Evolutionary conservation across 2,888 invertebrate species (phyloP).

Genomic region (Drosophila neutralis): DNA sequence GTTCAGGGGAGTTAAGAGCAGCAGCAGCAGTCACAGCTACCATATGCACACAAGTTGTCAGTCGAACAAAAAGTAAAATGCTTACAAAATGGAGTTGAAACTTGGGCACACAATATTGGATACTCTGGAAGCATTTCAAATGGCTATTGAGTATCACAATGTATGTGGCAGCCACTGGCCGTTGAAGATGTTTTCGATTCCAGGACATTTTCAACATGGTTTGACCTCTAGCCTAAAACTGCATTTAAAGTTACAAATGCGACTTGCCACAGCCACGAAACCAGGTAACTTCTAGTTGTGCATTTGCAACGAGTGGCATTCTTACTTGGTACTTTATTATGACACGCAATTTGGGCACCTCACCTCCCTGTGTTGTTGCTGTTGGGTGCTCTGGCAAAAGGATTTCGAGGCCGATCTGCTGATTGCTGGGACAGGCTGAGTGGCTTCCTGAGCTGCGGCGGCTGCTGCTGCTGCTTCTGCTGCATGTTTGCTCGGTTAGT

Average conservation of each 20-base stretch:
- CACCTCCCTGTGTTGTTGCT: neutral
- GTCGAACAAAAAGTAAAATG: neutral
- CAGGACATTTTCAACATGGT: neutral
- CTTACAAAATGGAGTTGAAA: neutral
- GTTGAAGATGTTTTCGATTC: neutral
- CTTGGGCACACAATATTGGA: slow-evolving; percentile 4
- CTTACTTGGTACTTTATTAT: slow-evolving; percentile 49
- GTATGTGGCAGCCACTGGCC: neutral
- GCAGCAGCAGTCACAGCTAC: neutral
- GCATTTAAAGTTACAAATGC: neutral
- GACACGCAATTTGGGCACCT: slow-evolving; percentile 58
- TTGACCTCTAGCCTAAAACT: neutral
- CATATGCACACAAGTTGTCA: slow-evolving; percentile 33
- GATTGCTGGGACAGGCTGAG: slow-evolving; percentile 28
- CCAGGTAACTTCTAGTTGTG: neutral
- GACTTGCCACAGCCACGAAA: neutral
- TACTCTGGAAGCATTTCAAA: neutral
- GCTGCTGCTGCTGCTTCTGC: neutral
- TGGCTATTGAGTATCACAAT: neutral
- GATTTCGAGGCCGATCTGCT: slow-evolving; percentile 29
- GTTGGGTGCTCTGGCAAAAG: slow-evolving; percentile 12
- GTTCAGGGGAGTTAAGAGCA: slow-evolving; percentile 10
- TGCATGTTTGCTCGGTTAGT: slow-evolving; percentile 57
- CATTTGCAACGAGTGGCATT: neutral
- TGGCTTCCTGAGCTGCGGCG: slow-evolving; percentile 23